phyloP scores from a whole-genome alignment of 1,140 invertebrate genomes.

The Bilobella aurantiaca region DNA sequence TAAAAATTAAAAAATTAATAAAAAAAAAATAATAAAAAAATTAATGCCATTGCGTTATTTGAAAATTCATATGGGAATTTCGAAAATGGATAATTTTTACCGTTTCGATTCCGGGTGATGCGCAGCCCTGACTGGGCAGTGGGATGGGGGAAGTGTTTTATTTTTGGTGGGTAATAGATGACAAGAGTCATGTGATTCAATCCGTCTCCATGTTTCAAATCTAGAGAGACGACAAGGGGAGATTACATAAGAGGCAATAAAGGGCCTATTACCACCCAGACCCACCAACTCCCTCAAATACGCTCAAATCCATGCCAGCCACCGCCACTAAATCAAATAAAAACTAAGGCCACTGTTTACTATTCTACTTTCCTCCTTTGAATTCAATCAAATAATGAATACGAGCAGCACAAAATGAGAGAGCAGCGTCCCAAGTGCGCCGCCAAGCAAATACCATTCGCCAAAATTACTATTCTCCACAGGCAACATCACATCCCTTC shows the following conservation, averaged over 20 bases:
- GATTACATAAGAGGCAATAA: constrained; percentile 1
- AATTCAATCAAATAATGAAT: constrained; percentile 1
- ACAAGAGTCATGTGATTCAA: constrained; percentile 6
- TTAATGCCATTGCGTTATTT: no score
- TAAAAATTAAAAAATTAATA: no score
- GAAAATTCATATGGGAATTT: no score
- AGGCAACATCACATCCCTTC: not conserved
- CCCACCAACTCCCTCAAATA: not conserved
- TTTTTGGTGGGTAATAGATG: not conserved
- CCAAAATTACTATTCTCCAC: not conserved
- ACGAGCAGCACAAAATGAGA: not conserved
- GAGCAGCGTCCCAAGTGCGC: not conserved
- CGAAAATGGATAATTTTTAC: no score
- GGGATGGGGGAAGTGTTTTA: not conserved
- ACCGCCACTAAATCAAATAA: constrained; percentile 8
- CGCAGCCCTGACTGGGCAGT: not conserved
- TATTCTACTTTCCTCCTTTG: not conserved
- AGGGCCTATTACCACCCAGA: not conserved
- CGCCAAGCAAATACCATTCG: not conserved
- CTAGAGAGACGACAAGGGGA: not conserved
- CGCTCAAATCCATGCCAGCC: not conserved
- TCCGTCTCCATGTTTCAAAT: not conserved
- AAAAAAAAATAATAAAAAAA: no score
- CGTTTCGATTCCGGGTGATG: no score
- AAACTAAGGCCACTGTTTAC: not conserved